Conservation (phyloP, 2,888 invertebrate species). For the Lasioglossum zephyrum region DNA sequence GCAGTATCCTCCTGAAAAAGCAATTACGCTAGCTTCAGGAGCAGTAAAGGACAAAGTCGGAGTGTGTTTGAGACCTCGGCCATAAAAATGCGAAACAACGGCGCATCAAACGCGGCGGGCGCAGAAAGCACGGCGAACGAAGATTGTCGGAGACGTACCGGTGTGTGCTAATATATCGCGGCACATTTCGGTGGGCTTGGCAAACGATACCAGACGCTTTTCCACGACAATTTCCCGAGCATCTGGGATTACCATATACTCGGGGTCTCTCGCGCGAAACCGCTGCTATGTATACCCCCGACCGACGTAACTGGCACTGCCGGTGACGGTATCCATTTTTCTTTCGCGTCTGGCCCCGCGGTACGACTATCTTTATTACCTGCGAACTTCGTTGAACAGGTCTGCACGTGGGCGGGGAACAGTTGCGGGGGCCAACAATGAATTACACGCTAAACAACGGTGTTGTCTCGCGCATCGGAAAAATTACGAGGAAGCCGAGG, state of each 20-base stretch:
- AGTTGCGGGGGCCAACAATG: conserved; percentile 27
- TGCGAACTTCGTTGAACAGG: conserved; percentile 29
- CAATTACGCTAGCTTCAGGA: background rate
- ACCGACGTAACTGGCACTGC: conserved; percentile 54
- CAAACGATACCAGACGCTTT: conserved; percentile 68
- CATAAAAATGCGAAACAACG: conserved; percentile 47
- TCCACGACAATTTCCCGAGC: conserved; percentile 66
- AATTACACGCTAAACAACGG: conserved; percentile 31
- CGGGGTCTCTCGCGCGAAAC: conserved; percentile 24
- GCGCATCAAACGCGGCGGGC: background rate
- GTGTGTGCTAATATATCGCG: conserved; percentile 67
- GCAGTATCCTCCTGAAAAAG: background rate
- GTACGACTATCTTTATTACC: conserved; percentile 65
- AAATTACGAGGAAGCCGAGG: conserved; percentile 11
- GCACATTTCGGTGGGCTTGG: conserved; percentile 62
- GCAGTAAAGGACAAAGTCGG: background rate
- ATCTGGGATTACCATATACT: conserved; percentile 71
- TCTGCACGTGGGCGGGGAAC: background rate
- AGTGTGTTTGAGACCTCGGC: background rate
- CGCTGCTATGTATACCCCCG: conserved; percentile 44
- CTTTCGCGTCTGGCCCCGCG: conserved; percentile 45
- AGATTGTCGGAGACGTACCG: conserved; percentile 58
- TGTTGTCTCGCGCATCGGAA: background rate
- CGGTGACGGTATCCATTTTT: conserved; percentile 66
- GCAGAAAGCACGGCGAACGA: conserved; percentile 18